Evolutionary conservation across 2,113 vertebrate species (phyloP), one percentile per base, ranked within the genome.

Genomic region (Uropsilus gracilis): DNA sequence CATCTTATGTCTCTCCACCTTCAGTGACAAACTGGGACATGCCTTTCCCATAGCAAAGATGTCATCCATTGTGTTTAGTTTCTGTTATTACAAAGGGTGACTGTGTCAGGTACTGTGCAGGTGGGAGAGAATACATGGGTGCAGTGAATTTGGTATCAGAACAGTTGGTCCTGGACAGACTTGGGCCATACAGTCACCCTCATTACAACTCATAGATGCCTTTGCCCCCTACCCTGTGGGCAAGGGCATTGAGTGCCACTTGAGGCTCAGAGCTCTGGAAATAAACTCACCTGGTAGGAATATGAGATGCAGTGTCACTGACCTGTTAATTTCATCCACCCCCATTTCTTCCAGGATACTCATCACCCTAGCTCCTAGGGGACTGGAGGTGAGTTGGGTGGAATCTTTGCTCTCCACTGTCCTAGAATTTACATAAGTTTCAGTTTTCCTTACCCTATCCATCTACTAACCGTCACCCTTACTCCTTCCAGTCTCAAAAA

Each of bases 251-350:
- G 34, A 77, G 18, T 32, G 63, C 63, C 94, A 2, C 34, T 93
- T 34, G 39, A 20, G 46, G 8, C 16, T n/a, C 63, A 46, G 11
- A 37, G 86, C 11, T 83, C 69, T 22, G 32, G 12, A 91, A 77
- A 66, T 26, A 16, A 42, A 80, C 39, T 14, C 34, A 93, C 26
- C 8, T 73, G 28, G 11, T 75, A 69, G 78, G 88, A 85, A 72
- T 63, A n/a, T 3, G 28, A 61, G 22, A 69, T 88, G 20, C 20
- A 39, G 42, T 75, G 30, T 64, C 69, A 44, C 46, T 3, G 24
- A 64, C 34, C 53, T 6, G 30, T 93, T 55, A 50, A 14, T 96
- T 91, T 91, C 26, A 80, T 73, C n/a, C 30, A 50, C 86, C 32
- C 30, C 6, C 26, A 68, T 66, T 91, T 8, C 26, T 93, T 83